Conservation (phyloP, 2,797 vertebrate species). For the Neopelma chrysocephalum region DNA sequence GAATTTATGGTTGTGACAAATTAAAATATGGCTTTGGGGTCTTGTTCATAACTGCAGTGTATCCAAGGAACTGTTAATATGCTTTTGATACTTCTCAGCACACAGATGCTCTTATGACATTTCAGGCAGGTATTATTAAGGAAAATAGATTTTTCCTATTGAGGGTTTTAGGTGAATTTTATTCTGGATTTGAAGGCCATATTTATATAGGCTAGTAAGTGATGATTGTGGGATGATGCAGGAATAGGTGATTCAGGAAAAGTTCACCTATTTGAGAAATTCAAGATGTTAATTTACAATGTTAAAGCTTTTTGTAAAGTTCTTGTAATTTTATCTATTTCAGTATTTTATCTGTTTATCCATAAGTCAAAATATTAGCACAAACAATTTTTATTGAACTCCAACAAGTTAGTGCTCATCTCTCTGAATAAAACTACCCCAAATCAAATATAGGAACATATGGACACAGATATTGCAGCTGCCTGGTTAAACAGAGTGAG, state of each 20-base stretch:
- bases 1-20: background rate
- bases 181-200: background rate
- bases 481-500: background rate
- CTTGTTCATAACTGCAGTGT: background rate
- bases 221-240: background rate
- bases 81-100: background rate
- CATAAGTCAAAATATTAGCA: background rate
- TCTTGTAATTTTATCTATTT: background rate
- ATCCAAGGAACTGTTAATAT: background rate
- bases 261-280: background rate
- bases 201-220: background rate
- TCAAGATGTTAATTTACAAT: background rate
- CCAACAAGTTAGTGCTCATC: accelerated
- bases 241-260: background rate
- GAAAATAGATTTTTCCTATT: background rate
- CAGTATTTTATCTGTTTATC: background rate
- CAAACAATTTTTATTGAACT: background rate
- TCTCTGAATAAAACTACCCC: background rate
- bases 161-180: background rate
- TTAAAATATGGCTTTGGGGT: background rate
- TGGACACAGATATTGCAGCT: background rate
- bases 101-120: background rate
- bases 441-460: background rate
- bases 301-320: background rate
- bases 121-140: background rate